phyloP scores from a whole-genome alignment of 1,140 invertebrate species.

The Pogonomyrmex barbatus region DNA sequence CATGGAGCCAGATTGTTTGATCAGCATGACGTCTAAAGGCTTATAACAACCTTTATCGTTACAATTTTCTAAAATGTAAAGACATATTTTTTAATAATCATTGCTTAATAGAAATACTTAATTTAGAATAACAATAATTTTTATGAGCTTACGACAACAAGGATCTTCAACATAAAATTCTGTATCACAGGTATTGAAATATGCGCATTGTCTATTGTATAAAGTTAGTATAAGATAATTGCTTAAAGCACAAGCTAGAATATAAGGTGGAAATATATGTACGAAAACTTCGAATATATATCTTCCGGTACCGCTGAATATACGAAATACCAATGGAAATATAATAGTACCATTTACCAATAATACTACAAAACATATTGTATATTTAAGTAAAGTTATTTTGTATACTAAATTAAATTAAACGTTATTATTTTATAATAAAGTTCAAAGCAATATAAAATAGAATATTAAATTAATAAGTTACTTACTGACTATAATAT shows the following conservation, averaged over 20 bases:
- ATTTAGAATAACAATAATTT: background rate
- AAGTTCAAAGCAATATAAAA: background rate
- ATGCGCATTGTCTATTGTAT: constrained; percentile 67
- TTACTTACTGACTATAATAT: constrained; percentile 56
- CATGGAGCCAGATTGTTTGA: constrained; percentile 58
- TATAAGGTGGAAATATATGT: constrained; percentile 69
- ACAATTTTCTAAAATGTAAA: constrained; percentile 43
- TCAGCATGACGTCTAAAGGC: constrained; percentile 57
- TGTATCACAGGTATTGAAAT: constrained; percentile 63
- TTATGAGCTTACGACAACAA: constrained; percentile 69
- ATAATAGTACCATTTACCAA: constrained; percentile 64
- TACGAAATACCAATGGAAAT: constrained; percentile 60
- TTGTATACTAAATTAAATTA: background rate
- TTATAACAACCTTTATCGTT: constrained; percentile 51
- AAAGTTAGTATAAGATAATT: constrained; percentile 70
- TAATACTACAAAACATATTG: constrained; percentile 56
- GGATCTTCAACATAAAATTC: constrained; percentile 72
- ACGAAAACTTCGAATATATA: constrained; percentile 51
- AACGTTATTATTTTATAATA: background rate
- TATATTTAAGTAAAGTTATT: constrained; percentile 21
- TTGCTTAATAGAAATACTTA: background rate
- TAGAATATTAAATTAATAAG: background rate
- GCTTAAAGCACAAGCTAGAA: constrained; percentile 68
- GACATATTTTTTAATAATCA: no score
- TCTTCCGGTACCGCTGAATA: constrained; percentile 41